A percentile compares a stretch with the other conserved stretches of the same genome.
These are phyloP conservation scores for Litocranius walleri DNA, from an alignment of 2,113 vertebrate genomes.

Conservation along the genomic window DNA sequence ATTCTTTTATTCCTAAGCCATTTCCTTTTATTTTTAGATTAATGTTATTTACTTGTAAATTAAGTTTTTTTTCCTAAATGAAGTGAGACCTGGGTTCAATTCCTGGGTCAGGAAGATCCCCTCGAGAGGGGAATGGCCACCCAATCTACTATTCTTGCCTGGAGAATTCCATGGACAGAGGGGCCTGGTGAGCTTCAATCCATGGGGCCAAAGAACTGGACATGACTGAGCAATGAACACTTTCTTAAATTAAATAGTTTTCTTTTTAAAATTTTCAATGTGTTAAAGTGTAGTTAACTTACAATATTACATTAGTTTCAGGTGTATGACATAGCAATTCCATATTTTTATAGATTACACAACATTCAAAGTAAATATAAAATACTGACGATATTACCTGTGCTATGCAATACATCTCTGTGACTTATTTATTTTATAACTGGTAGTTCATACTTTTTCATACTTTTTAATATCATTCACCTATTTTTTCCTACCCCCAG, in stretches of 20 bases:
- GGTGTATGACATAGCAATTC: background rate
- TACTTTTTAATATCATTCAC: background rate
- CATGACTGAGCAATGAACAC: background rate
- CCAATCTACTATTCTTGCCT: background rate
- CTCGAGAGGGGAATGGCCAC: background rate
- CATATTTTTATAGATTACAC: background rate
- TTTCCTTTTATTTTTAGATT: background rate
- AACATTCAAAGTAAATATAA: background rate
- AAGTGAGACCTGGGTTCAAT: background rate
- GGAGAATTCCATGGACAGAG: background rate
- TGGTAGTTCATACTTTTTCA: background rate
- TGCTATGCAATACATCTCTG: background rate
- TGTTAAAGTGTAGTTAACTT: background rate
- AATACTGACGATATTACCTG: background rate
- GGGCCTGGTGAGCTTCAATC: background rate
- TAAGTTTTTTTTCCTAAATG: background rate
- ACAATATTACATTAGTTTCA: background rate
- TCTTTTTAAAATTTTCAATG: background rate
- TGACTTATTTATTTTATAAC: background rate
- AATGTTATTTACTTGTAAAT: background rate
- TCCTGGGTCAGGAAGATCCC: background rate
- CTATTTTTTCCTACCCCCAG: background rate
- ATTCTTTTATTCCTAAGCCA: background rate
- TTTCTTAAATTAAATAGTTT: background rate
- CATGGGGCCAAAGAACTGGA: background rate